Percentiles rank a stretch among this genome's conserved stretches.
Evolutionary conservation across 2,797 vertebrate species (phyloP).

Genomic region (Galagoides demidoff): DNA sequence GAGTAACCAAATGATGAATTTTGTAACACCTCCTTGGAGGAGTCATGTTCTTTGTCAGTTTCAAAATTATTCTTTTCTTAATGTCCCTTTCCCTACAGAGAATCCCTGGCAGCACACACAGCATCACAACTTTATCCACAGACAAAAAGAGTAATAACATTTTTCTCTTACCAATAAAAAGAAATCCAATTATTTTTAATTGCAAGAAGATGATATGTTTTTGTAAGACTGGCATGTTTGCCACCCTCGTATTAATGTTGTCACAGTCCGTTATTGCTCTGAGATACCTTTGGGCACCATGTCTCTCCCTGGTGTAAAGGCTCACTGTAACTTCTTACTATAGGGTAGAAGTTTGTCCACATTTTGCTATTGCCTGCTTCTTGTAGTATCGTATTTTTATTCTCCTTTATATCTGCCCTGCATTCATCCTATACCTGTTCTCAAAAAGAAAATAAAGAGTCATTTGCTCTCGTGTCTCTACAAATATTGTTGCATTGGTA

Average conservation of each 20-base stretch:
- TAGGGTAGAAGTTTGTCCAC: background rate
- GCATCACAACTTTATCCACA: background rate
- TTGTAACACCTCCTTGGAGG: conserved; percentile 43
- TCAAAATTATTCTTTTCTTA: conserved; percentile 50
- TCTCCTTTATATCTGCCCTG: background rate
- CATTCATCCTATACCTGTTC: background rate
- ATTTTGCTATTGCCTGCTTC: background rate
- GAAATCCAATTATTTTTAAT: conserved; percentile 69
- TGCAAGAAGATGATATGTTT: background rate
- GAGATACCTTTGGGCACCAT: background rate
- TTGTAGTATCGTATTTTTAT: background rate
- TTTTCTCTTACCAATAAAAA: conserved; percentile 42
- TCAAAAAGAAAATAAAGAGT: background rate
- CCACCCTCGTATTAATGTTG: background rate
- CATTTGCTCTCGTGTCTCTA: background rate
- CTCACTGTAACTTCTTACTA: background rate
- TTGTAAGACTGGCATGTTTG: conserved; percentile 44
- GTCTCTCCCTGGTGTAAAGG: background rate
- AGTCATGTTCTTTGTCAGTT: conserved; percentile 49
- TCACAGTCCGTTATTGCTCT: background rate
- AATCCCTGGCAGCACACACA: background rate
- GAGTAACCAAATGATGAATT: conserved; percentile 60
- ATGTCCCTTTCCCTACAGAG: background rate
- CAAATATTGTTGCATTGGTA: background rate
- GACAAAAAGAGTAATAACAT: background rate